phyloP scores from a whole-genome alignment of 2,113 vertebrate species.

The Misgurnus mizolepis region DNA sequence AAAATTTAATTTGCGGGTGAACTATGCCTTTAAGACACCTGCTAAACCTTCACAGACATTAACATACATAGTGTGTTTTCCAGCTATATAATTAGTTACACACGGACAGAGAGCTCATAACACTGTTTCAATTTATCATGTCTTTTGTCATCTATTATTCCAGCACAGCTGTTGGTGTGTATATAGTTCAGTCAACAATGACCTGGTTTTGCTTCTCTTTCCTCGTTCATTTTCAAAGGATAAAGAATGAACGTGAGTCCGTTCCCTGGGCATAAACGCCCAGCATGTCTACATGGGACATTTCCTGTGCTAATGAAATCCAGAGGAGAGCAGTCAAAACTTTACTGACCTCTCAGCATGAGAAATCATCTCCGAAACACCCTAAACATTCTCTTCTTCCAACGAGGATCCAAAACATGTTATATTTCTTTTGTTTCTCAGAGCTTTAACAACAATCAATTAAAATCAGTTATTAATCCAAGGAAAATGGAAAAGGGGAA shows the following conservation, averaged over 20 bases:
- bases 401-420: conserved; percentile 25
- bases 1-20: not conserved
- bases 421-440: conserved; percentile 24
- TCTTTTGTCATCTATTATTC: conserved; percentile 14
- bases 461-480: conserved; percentile 51
- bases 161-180: conserved; percentile 46
- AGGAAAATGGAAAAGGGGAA: not conserved
- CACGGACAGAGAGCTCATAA: not conserved
- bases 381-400: conserved; percentile 53
- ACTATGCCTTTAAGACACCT: conserved; percentile 11
- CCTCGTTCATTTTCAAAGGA: conserved; percentile 24
- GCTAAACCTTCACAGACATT: not conserved
- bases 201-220: conserved; percentile 17
- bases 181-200: conserved; percentile 37
- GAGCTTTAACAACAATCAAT: conserved; percentile 55
- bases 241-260: conserved; percentile 40
- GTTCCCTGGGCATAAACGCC: conserved; percentile 63
- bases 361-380: conserved; percentile 43
- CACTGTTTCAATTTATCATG: conserved; percentile 1
- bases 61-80: not conserved
- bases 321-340: conserved; percentile 52
- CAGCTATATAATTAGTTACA: conserved; percentile 17
- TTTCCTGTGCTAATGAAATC: conserved; percentile 70
- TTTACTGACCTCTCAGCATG: conserved; percentile 43
- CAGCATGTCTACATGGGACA: conserved; percentile 64